Conservation (phyloP, 2,113 vertebrate genomes). For the Ploceus nigricollis region DNA sequence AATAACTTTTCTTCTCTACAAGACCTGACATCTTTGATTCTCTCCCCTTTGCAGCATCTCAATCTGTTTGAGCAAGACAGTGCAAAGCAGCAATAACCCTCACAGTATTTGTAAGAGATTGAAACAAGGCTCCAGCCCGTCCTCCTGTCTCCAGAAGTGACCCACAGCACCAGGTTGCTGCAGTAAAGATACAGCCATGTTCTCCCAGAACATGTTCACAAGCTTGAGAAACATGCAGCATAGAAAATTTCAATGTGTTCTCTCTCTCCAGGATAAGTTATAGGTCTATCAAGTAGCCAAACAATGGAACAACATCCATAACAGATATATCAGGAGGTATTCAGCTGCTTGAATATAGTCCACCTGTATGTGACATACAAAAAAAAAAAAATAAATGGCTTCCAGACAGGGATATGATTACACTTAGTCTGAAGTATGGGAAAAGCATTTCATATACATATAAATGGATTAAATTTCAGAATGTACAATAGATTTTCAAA, state of each 20-base stretch:
- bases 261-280: not conserved
- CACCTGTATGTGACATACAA: not conserved
- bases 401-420: not conserved
- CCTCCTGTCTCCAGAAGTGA: not conserved
- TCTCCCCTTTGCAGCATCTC: not conserved
- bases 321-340: not conserved
- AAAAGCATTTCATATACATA: not conserved
- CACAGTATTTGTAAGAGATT: accelerated
- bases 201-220: not conserved
- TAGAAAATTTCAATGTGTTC: not conserved
- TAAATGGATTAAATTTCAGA: not conserved
- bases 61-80: not conserved
- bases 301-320: not conserved
- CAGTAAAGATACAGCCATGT: accelerated
- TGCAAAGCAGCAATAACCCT: not conserved
- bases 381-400: not conserved
- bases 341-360: not conserved
- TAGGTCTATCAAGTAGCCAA: not conserved
- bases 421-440: not conserved
- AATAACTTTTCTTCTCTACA: not conserved
- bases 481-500: not conserved
- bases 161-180: not conserved
- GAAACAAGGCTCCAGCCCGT: not conserved
- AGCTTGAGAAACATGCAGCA: not conserved
- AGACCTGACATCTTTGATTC: not conserved